Percentiles rank a stretch among this genome's conserved stretches.
phyloP scores from a whole-genome alignment of 2,113 vertebrate species.

The Oriolus oriolus region DNA sequence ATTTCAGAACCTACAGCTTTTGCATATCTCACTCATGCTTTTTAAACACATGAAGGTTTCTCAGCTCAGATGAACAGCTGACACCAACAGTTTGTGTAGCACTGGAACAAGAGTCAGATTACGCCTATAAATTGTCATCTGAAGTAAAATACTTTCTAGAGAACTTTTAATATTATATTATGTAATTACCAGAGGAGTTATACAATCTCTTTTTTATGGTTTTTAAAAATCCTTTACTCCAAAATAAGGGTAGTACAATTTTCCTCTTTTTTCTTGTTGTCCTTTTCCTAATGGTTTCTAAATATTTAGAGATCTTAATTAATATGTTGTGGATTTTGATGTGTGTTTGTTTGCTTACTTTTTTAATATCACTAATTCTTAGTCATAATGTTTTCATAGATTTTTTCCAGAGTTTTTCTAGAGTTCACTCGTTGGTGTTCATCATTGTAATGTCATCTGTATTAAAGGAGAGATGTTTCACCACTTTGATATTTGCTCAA shows the following conservation, averaged over 20 bases:
- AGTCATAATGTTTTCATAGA: not conserved
- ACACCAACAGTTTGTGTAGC: not conserved
- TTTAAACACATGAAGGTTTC: not conserved
- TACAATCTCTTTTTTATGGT: not conserved
- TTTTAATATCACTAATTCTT: not conserved
- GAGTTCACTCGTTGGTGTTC: not conserved
- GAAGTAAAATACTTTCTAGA: not conserved
- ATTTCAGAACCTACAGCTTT: not conserved
- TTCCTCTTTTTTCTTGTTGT: not conserved
- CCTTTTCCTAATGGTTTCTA: not conserved
- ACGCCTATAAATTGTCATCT: not conserved
- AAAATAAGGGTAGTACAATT: not conserved
- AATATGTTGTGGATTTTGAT: not conserved
- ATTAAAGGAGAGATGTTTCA: not conserved
- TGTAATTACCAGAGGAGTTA: not conserved
- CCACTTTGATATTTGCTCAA: not conserved
- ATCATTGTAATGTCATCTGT: fast-evolving
- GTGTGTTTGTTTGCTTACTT: not conserved
- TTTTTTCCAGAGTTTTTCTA: not conserved
- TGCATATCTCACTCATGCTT: not conserved
- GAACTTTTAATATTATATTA: not conserved
- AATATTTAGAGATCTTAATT: not conserved
- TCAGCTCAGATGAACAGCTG: not conserved
- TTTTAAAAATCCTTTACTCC: fast-evolving
- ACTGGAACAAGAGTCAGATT: not conserved